Evolutionary conservation across 1,140 invertebrate genomes (phyloP), one percentile per base, ranked within the genome.

Genomic region (Grapholita molesta): DNA sequence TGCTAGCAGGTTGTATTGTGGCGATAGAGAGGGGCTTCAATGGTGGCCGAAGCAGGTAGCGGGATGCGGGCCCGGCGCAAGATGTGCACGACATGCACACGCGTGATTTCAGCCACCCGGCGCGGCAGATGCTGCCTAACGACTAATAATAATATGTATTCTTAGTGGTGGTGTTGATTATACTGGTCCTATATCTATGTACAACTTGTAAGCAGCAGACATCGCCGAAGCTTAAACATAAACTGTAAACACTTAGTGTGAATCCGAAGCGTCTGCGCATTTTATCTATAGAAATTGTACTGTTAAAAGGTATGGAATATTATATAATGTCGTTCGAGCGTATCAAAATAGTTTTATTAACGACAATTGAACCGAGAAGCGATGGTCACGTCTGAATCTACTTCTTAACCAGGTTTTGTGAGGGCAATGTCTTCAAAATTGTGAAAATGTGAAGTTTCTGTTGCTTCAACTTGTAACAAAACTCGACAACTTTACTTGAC

Each of bases 1-100:
- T 77, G 83, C 81, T 79, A 83, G 82, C 79, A 82, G 77, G 82
- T 83, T 77, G 75, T 74, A 83, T 85, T 84, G 79, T 83, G 64
- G 68, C 32, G 67, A 68, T 28, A 57, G 66, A 32, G 35, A 33
- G 65, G 77, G 73, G 72, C 75, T 83, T 85, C 85, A 88, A 89
- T 88, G 76, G 76, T 57, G 53, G 75, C 67, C 68, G 71, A 66
- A 67, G 80, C 84, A 90, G 88, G 85, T 90, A 90, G 85, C 77
- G 82, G 77, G 78, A 88, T 86, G 85, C 84, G 84, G 86, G 85
- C 74, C 70, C 66, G 70, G 76, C 77, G 80, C 80, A 83, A 77
- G 80, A 70, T 77, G 71, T 70, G 67, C 64, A 68, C 28, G 73
- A 77, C 80, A 84, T 83, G 75, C 79, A 78, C 79, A 25, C 55